A percentile compares a stretch with the other conserved stretches of the same genome.
Conservation (phyloP, 2,797 vertebrate genomes). For the Pseudomugil tenellus region DNA sequence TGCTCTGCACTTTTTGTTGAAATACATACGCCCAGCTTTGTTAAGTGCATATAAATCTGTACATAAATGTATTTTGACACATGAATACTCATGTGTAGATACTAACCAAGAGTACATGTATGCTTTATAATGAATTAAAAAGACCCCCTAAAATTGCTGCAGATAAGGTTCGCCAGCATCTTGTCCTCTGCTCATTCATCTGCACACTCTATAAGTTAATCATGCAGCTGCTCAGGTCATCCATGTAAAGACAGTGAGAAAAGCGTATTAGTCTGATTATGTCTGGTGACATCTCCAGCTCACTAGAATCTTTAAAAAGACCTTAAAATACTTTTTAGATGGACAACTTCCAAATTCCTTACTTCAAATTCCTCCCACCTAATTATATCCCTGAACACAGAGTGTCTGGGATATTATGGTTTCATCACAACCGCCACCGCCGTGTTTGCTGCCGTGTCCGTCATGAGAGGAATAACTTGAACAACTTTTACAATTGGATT, state of each 20-base stretch:
- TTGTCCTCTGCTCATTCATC: constrained; percentile 37
- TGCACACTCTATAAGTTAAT: constrained; percentile 56
- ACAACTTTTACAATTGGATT: too few relatives aligned
- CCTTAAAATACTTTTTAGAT: background rate
- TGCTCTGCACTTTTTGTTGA: constrained; percentile 31
- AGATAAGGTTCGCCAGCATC: constrained; percentile 36
- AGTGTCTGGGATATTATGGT: too few relatives aligned
- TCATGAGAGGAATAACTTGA: too few relatives aligned
- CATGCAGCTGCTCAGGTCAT: constrained; percentile 58
- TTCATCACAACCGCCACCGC: too few relatives aligned
- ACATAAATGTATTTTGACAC: constrained; percentile 7
- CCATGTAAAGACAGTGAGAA: constrained; percentile 49
- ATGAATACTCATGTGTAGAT: constrained; percentile 25
- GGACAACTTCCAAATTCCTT: constrained; percentile 3
- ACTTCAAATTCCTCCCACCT: background rate
- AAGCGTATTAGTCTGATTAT: constrained; percentile 69
- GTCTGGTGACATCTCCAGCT: constrained; percentile 46
- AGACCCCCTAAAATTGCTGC: constrained; percentile 13
- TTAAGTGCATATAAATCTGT: constrained; percentile 20
- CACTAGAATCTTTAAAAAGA: constrained; percentile 16
- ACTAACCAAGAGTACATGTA: constrained; percentile 4
- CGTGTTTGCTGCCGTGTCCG: too few relatives aligned
- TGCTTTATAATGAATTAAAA: constrained; percentile 19
- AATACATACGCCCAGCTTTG: constrained; percentile 34
- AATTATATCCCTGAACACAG: too few relatives aligned